Conservation (phyloP, 1,140 invertebrate species). For the Pararge aegeria region DNA sequence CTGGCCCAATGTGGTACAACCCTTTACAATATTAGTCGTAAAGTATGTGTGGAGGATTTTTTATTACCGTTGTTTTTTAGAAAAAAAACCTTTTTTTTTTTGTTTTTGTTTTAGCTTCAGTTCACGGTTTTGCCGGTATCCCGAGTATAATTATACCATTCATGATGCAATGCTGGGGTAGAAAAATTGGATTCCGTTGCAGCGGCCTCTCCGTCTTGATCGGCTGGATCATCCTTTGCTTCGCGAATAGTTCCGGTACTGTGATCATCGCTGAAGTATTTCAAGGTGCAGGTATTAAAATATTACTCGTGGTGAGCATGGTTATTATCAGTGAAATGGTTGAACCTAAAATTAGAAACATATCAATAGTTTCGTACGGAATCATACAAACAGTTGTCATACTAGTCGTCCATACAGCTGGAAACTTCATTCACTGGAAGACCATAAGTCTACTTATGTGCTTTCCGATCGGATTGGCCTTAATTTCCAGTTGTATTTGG, state of each 20-base stretch:
- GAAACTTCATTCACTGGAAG: constrained; percentile 17
- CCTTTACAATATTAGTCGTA: too few species aligned
- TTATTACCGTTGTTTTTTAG: too few species aligned
- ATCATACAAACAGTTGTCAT: constrained; percentile 18
- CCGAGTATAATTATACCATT: constrained; percentile 17
- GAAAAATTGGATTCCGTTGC: constrained; percentile 16
- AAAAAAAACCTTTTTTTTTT: too few species aligned
- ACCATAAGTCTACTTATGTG: constrained; percentile 13
- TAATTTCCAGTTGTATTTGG: constrained; percentile 20
- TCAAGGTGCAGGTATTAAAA: constrained; percentile 23
- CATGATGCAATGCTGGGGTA: constrained; percentile 18
- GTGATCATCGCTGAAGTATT: constrained; percentile 21
- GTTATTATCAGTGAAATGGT: constrained; percentile 22
- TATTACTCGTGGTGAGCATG: constrained; percentile 12
- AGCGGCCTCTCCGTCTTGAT: constrained; percentile 15
- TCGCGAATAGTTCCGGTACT: constrained; percentile 12
- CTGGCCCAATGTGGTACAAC: too few species aligned
- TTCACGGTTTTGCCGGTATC: constrained; percentile 19
- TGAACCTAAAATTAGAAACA: constrained; percentile 18
- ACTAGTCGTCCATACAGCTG: constrained; percentile 8
- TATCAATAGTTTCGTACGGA: constrained; percentile 10
- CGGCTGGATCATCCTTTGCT: constrained; percentile 22
- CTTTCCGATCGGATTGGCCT: constrained; percentile 6
- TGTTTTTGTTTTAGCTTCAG: constrained; percentile 20
- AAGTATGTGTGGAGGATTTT: too few species aligned